A percentile compares a stretch with the other conserved stretches of the same genome.
phyloP scores from a whole-genome alignment of 2,888 invertebrate genomes.

The Himalopsyche kuldschensis region DNA sequence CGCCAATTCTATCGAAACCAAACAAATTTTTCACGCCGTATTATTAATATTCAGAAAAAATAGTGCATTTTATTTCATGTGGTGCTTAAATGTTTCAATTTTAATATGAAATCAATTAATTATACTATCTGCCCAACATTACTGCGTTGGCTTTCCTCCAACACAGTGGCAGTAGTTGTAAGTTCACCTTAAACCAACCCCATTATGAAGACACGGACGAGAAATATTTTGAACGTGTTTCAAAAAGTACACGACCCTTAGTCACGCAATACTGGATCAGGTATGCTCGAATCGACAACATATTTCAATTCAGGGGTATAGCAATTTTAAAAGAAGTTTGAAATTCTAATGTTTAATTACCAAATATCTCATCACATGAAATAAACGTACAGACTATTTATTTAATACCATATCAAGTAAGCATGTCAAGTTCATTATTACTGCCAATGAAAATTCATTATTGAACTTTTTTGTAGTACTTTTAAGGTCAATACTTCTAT shows the following conservation, averaged over 20 bases:
- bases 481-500: no score
- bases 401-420: no score
- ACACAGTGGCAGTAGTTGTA: background rate
- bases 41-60: no score
- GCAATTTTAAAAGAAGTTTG: background rate
- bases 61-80: background rate
- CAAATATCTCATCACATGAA: no score
- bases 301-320: background rate
- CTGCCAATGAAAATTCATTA: no score
- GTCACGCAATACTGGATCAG: constrained; percentile 14
- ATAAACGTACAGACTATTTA: no score
- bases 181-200: background rate
- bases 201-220: constrained; percentile 17
- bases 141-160: background rate
- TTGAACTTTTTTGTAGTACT: no score
- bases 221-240: constrained; percentile 21
- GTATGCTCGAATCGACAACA: background rate
- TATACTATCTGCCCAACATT: background rate
- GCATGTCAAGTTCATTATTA: no score
- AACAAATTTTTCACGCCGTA: no score
- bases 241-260: constrained; percentile 20
- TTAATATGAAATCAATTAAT: background rate
- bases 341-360: no score
- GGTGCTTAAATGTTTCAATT: background rate
- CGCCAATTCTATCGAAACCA: no score